These are phyloP conservation scores for Dinomys branickii DNA, from an alignment of 2,113 vertebrate species.

Conservation along the genomic window DNA sequence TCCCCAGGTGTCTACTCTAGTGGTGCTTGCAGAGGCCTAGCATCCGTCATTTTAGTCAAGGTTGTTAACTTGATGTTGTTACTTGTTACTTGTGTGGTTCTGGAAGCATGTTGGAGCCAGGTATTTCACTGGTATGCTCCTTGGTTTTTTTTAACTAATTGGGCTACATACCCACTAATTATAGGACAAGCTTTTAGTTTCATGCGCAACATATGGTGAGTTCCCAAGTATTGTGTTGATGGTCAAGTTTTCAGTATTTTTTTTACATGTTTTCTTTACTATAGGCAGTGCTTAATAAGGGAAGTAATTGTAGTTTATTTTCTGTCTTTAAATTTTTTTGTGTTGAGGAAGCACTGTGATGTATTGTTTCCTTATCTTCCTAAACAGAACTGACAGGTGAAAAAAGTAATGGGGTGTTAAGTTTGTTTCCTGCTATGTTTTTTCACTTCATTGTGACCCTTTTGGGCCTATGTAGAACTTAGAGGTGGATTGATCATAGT, in stretches of 20 bases:
- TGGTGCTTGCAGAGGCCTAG: background rate
- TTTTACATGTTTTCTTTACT: background rate
- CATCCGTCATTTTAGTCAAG: background rate
- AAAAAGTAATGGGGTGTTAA: background rate
- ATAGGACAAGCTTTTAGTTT: background rate
- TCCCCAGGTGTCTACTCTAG: background rate
- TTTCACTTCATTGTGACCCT: background rate
- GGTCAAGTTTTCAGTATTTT: background rate
- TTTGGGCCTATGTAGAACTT: background rate
- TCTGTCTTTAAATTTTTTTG: background rate
- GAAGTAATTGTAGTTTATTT: background rate
- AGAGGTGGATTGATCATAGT: background rate
- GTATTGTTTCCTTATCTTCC: background rate
- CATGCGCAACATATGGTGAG: background rate
- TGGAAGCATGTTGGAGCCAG: background rate
- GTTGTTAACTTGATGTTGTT: background rate
- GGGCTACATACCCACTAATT: background rate
- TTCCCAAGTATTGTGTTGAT: background rate
- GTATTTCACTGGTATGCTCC: background rate
- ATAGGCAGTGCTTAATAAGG: background rate
- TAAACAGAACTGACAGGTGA: background rate
- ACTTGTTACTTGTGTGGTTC: background rate
- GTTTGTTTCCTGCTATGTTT: background rate
- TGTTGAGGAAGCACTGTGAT: conserved; percentile 8
- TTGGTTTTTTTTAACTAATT: background rate